Evolutionary conservation across 2,113 vertebrate species (phyloP), one percentile per base, ranked within the genome.

Genomic region (Nyctibius bracteatus): DNA sequence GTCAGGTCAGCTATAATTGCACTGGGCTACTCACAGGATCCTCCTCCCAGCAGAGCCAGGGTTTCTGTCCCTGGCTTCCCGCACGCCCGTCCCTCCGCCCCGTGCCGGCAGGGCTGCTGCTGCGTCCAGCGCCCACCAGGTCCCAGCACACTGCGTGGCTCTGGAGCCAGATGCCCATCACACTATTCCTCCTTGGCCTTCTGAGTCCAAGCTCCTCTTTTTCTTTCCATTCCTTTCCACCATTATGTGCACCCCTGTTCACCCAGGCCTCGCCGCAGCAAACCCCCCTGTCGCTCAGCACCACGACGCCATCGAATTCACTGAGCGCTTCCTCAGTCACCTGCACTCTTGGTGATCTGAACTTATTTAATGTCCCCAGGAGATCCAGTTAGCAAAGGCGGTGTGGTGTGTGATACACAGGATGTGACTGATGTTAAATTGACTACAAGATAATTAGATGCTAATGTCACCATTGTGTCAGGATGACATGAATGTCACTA

Each of bases 401-500:
- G 65, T 24, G 23, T 21, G 4, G 37, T 9, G 35, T 9, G 3
- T 92, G 95, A 96, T 84, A 51, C 63, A 83, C 75, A 71, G 79
- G 68, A 90, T 92, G 84, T 94, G 96, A 96, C 90, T 97, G 93
- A 87, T 92, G 73, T 62, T 90, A 78, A 88, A 91, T 18, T 90
- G 84, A 92, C 78, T 94, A 44, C 65, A 31, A 74, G 92, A 59
- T 94, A 97, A 97, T 96, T 88, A 87, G 96, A 95, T 81, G 88
- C 75, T 96, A 96, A 96, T 97, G 95, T 96, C 97, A 97, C 75
- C 75, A 5, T 84, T 78, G 94, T 96, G 84, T 92, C 95, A 91
- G 90, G 92, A 79, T 46, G 90, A 96, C 96, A 97, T 6, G 79
- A 86, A 82, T 94, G 92, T 96, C 96, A 92, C 92, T 55, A 51